phyloP scores from a whole-genome alignment of 2,113 vertebrate genomes.

The Martes martes region DNA sequence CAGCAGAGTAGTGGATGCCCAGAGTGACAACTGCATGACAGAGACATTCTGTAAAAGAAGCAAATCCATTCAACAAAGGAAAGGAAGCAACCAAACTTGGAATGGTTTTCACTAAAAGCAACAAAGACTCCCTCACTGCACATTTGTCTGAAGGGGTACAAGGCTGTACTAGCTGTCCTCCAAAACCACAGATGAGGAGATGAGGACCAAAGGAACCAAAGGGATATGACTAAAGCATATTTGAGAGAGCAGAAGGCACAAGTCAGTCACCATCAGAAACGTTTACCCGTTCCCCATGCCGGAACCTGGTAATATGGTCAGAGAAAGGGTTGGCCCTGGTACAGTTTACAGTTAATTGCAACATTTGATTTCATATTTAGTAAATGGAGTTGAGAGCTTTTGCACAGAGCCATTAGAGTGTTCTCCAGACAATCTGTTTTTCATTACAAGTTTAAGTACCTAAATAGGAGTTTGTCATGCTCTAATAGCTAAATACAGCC shows the following conservation, averaged over 20 bases:
- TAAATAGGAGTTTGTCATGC: constrained; percentile 53
- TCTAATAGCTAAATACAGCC: constrained; percentile 16
- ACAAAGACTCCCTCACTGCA: background rate
- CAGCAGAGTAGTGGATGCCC: background rate
- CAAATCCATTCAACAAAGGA: background rate
- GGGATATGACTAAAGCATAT: background rate
- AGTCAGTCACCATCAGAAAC: background rate
- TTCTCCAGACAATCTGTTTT: constrained; percentile 47
- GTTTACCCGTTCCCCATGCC: background rate
- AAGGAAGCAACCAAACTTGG: background rate
- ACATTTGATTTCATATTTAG: constrained; percentile 52
- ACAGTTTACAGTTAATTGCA: constrained; percentile 34
- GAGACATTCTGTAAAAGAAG: background rate
- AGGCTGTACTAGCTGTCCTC: background rate
- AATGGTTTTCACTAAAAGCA: background rate
- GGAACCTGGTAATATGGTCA: background rate
- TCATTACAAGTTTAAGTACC: constrained; percentile 56
- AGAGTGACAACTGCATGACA: background rate
- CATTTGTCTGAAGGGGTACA: background rate
- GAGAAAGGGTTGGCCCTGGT: background rate
- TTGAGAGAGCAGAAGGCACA: background rate
- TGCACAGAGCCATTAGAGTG: background rate
- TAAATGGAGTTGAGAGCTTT: constrained; percentile 37
- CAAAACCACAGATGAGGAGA: background rate
- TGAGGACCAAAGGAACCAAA: background rate